These are phyloP conservation scores for Scolopax bukidnonensis DNA, from an alignment of 2,797 vertebrate species.

Conservation along the genomic window DNA sequence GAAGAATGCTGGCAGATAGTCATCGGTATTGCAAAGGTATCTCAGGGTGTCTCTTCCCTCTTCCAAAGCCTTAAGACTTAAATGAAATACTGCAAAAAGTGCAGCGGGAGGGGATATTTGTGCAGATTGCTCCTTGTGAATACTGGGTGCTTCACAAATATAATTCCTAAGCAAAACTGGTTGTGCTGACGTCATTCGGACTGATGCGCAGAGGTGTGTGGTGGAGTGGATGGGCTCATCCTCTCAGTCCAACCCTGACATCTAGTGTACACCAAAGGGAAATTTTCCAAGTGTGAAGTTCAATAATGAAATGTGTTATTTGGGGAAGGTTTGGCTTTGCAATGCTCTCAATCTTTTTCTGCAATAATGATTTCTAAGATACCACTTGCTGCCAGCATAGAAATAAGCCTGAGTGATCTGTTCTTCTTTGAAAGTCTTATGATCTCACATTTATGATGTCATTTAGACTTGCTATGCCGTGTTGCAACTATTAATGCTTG, in stretches of 20 bases:
- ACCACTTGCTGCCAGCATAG: background rate
- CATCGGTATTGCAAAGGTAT: background rate
- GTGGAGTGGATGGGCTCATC: background rate
- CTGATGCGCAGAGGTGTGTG: accelerated
- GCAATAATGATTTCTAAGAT: background rate
- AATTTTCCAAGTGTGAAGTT: background rate
- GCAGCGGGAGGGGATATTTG: background rate
- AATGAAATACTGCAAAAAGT: background rate
- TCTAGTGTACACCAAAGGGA: conserved; percentile 26
- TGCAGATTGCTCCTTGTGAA: background rate
- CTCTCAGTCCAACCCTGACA: conserved; percentile 35
- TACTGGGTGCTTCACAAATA: background rate
- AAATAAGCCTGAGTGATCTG: background rate
- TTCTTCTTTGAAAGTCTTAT: background rate
- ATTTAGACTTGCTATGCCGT: background rate
- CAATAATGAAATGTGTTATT: background rate
- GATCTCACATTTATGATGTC: background rate
- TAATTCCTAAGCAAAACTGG: background rate
- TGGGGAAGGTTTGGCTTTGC: background rate
- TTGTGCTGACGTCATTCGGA: background rate
- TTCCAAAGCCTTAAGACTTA: background rate
- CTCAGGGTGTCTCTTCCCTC: background rate
- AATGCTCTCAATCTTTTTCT: background rate
- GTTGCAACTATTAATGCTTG: background rate
- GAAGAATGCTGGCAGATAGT: background rate